Evolutionary conservation across 2,888 invertebrate species (phyloP).

Genomic region (Tiliacea citrago): DNA sequence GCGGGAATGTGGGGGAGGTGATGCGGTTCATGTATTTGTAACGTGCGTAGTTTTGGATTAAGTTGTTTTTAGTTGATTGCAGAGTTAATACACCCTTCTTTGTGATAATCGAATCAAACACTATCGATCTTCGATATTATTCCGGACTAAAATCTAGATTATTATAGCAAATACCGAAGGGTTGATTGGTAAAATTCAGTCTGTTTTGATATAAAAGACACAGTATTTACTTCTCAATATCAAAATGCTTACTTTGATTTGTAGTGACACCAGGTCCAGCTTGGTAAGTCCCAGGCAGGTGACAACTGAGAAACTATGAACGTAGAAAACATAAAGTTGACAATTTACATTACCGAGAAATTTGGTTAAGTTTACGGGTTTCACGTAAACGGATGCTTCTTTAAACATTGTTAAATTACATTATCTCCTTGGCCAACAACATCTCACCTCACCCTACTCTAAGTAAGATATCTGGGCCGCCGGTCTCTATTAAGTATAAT

Average conservation of each 20-base stretch:
- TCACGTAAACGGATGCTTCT: too few species aligned
- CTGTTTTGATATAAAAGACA: too few species aligned
- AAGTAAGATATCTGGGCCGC: constrained; percentile 81
- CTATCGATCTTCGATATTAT: neutral
- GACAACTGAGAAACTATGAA: neutral
- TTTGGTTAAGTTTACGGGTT: too few species aligned
- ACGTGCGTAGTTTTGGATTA: constrained; percentile 47
- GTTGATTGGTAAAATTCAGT: too few species aligned
- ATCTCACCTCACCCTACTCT: constrained; percentile 66
- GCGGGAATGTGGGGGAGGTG: constrained; percentile 74
- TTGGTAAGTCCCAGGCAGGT: neutral
- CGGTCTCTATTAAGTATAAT: constrained; percentile 85
- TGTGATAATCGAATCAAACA: neutral
- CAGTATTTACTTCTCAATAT: too few species aligned
- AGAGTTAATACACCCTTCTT: constrained; percentile 2
- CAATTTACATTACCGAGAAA: too few species aligned
- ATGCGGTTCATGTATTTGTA: constrained; percentile 44
- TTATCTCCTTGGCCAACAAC: constrained; percentile 13
- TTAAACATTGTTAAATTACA: neutral
- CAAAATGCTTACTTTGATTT: too few species aligned
- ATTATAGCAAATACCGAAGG: too few species aligned
- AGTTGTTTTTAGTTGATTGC: constrained; percentile 25
- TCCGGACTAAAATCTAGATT: neutral
- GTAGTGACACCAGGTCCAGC: too few species aligned
- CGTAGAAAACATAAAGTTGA: too few species aligned